phyloP scores from a whole-genome alignment of 2,797 vertebrate genomes.

The Macrochelys suwanniensis region DNA sequence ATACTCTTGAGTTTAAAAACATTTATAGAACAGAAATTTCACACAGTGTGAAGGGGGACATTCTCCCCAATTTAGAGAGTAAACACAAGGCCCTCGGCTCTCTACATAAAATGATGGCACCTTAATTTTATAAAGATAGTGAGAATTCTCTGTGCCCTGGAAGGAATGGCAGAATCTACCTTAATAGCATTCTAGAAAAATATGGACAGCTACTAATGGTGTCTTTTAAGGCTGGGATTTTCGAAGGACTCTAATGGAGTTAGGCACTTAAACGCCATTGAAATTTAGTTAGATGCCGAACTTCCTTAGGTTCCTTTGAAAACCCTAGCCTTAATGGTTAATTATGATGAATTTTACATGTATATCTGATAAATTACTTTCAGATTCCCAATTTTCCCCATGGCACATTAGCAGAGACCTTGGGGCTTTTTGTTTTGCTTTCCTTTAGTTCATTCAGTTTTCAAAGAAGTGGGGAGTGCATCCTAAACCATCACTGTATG shows the following conservation, averaged over 20 bases:
- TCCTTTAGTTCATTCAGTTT: not conserved
- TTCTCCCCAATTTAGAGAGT: not conserved
- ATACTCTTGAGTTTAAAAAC: not conserved
- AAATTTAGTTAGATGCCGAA: not conserved
- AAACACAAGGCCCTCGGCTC: not conserved
- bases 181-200: not conserved
- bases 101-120: not conserved
- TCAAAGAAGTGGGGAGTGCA: not conserved
- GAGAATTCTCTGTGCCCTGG: not conserved
- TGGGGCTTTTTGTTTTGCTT: not conserved
- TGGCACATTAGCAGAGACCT: not conserved
- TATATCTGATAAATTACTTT: conserved; percentile 7
- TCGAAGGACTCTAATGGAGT: conserved; percentile 1
- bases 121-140: not conserved
- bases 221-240: not conserved
- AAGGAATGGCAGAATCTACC: not conserved
- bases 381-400: not conserved
- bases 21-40: not conserved
- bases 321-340: not conserved
- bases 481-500: not conserved
- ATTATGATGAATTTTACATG: not conserved
- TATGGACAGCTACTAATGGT: not conserved
- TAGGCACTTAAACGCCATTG: not conserved
- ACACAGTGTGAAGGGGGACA: not conserved
- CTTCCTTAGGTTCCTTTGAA: not conserved